Evolutionary conservation across 2,113 vertebrate species (phyloP).

Genomic region (Psittacus erithacus): DNA sequence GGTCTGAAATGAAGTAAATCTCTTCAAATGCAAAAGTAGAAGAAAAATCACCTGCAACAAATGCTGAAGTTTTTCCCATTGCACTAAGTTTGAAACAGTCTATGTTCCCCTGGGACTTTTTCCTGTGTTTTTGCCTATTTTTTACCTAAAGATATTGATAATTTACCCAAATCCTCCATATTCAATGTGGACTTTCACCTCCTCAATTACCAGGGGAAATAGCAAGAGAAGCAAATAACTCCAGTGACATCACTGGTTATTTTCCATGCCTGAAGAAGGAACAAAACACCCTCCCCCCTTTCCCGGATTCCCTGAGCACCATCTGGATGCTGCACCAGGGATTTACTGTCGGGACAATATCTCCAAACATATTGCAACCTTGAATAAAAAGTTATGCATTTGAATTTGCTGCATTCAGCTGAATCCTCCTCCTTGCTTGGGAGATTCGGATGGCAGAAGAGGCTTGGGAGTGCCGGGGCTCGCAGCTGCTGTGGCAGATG

Average conservation of each 20-base stretch:
- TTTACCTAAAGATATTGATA: background rate
- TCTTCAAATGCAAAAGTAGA: background rate
- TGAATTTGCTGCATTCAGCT: conserved; percentile 55
- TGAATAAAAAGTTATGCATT: background rate
- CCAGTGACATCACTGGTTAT: background rate
- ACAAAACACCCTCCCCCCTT: accelerated
- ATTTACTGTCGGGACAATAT: background rate
- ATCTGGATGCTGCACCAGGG: conserved; percentile 32
- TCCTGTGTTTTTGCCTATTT: background rate
- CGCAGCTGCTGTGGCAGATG: conserved; percentile 61
- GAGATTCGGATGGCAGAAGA: background rate
- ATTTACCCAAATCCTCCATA: background rate
- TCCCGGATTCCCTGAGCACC: background rate
- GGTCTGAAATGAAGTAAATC: background rate
- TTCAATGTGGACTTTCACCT: background rate
- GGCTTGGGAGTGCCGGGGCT: background rate
- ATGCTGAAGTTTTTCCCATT: background rate
- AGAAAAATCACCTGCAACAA: background rate
- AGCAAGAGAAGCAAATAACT: background rate
- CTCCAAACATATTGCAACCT: conserved; percentile 51
- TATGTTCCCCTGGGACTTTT: background rate
- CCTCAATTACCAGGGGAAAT: background rate
- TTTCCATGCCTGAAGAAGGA: background rate
- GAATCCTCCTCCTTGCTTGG: background rate
- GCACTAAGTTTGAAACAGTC: background rate